A percentile compares a stretch with the other conserved stretches of the same genome.
These are phyloP conservation scores for Anolis sagrei DNA, from an alignment of 2,113 vertebrate genomes.

Conservation along the genomic window DNA sequence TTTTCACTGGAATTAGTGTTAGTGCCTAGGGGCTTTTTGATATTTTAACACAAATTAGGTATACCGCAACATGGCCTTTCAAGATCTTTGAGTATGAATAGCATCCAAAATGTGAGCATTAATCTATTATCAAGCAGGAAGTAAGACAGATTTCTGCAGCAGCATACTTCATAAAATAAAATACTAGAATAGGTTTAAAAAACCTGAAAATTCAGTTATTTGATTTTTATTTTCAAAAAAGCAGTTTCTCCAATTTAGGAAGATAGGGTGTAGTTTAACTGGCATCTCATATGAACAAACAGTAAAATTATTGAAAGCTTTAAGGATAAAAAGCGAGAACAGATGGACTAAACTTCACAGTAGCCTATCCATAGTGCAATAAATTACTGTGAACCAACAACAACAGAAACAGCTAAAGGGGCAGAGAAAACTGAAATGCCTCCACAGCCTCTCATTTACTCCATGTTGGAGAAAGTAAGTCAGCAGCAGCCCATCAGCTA, in stretches of 20 bases:
- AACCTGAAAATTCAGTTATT: background rate
- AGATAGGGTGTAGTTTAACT: background rate
- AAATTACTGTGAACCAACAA: slow-evolving; percentile 6
- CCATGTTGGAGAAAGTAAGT: too few relatives aligned
- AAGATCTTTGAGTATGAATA: slow-evolving; percentile 8
- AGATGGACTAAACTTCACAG: background rate
- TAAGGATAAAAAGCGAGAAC: background rate
- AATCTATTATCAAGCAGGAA: slow-evolving; percentile 15
- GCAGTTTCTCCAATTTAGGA: background rate
- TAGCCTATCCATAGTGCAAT: background rate
- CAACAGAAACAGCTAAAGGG: too few relatives aligned
- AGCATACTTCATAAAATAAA: background rate
- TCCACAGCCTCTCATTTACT: too few relatives aligned
- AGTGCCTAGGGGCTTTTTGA: slow-evolving; percentile 10
- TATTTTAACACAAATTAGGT: slow-evolving; percentile 14
- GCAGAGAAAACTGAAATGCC: too few relatives aligned
- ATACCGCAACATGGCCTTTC: slow-evolving; percentile 13
- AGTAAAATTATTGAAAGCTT: background rate
- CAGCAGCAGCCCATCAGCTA: too few relatives aligned
- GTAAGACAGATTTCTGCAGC: background rate
- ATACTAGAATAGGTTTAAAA: background rate
- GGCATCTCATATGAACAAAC: background rate
- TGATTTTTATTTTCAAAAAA: background rate
- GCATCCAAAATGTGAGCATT: slow-evolving; percentile 2
- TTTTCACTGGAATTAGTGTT: slow-evolving; percentile 28